phyloP scores from a whole-genome alignment of 1,140 invertebrate genomes.

The Bombus haemorrhoidalis region DNA sequence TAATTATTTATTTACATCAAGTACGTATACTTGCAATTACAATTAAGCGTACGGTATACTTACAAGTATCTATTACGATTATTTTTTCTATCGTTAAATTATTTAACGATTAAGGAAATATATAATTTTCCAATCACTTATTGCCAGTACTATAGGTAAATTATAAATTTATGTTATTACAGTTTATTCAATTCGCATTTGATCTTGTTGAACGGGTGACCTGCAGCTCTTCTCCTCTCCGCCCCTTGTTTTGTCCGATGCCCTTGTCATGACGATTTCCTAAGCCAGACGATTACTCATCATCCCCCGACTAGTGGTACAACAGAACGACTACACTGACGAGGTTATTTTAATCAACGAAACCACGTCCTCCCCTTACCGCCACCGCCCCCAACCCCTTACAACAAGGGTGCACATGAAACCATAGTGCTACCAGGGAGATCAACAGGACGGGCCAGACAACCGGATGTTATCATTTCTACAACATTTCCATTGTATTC shows the following conservation, averaged over 20 bases:
- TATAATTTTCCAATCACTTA: not conserved
- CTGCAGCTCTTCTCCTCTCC: conserved; percentile 3
- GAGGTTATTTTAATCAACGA: conserved; percentile 63
- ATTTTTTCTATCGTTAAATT: not conserved
- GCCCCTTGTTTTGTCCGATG: conserved; percentile 29
- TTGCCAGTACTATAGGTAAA: too few species aligned
- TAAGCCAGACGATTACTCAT: conserved; percentile 53
- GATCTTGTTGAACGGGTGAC: conserved; percentile 30
- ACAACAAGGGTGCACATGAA: conserved; percentile 55
- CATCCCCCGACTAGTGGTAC: conserved; percentile 51
- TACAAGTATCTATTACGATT: not conserved
- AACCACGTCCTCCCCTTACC: conserved; percentile 37
- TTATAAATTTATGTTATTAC: not conserved
- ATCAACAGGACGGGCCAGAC: conserved; percentile 50
- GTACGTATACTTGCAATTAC: not conserved
- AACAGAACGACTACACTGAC: conserved; percentile 59
- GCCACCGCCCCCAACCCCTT: conserved; percentile 29
- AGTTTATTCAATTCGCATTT: conserved; percentile 22
- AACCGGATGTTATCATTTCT: conserved; percentile 60
- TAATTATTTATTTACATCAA: not conserved
- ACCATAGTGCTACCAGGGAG: conserved; percentile 50
- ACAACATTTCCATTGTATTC: conserved; percentile 59
- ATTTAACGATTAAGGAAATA: not conserved
- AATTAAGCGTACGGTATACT: not conserved
- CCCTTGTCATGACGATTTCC: conserved; percentile 52